Evolutionary conservation across 2,113 vertebrate genomes (phyloP).

Genomic region (Proterorhinus semilunaris): DNA sequence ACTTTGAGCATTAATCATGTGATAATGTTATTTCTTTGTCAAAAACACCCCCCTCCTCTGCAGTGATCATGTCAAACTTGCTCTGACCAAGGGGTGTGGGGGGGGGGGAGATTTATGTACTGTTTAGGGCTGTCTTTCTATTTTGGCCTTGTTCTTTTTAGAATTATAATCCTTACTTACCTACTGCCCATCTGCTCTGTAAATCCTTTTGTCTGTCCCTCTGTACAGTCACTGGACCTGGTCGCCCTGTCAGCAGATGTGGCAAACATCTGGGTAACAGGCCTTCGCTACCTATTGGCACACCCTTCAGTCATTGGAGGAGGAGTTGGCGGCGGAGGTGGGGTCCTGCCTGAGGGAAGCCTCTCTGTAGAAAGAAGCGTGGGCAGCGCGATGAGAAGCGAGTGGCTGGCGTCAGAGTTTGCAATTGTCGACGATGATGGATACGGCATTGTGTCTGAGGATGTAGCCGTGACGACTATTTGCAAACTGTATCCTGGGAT

Average conservation of each 20-base stretch:
- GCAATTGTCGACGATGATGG: slow-evolving; percentile 87
- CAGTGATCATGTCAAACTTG: too few species aligned
- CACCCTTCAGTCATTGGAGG: slow-evolving; percentile 84
- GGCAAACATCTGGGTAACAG: slow-evolving; percentile 98
- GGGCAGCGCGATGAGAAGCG: slow-evolving; percentile 82
- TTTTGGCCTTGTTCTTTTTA: background rate
- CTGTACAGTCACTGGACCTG: slow-evolving; percentile 86
- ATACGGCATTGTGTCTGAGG: slow-evolving; percentile 91
- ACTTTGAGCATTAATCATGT: too few species aligned
- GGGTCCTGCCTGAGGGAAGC: slow-evolving; percentile 75
- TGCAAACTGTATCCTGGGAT: slow-evolving; percentile 90
- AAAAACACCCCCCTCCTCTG: too few species aligned
- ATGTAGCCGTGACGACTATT: slow-evolving; percentile 87
- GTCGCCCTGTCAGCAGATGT: slow-evolving; percentile 94
- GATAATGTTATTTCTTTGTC: too few species aligned
- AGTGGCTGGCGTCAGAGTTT: slow-evolving; percentile 88
- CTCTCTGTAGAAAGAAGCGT: slow-evolving; percentile 82
- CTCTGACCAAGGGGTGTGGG: too few species aligned
- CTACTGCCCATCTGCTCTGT: background rate
- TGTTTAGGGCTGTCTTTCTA: background rate
- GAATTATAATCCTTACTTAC: background rate
- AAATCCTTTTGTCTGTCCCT: background rate
- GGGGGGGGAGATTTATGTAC: too few species aligned
- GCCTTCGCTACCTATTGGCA: slow-evolving; percentile 90
- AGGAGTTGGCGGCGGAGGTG: slow-evolving; percentile 54